Evolutionary conservation across 2,888 invertebrate species (phyloP), one percentile per base, ranked within the genome.

Genomic region (Latheticus oryzae): DNA sequence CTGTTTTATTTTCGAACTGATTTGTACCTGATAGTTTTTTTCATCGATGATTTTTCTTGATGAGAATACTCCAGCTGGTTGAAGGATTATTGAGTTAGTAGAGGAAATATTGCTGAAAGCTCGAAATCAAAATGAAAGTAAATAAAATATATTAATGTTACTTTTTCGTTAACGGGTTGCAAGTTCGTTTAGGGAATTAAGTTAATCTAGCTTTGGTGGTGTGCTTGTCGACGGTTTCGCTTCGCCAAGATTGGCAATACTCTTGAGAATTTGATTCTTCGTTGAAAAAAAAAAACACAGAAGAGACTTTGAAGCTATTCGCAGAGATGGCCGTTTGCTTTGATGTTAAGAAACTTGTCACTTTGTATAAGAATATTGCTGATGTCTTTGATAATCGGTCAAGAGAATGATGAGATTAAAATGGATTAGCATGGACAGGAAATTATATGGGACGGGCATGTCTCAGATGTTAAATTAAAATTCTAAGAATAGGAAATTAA

Each of bases 151-250:
- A 52, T 52, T 52, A 50, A 42, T 16, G 33, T 32, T 52, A 52
- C 52, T 42, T 52, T 52, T 52, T 42, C 33, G 52, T 33, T 52
- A 52, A 52, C 42, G 52, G 52, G 52, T 42, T 52, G 52, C 52
- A 42, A n/a, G 56, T 38, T 40, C 48, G 56, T 48, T 56, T 42
- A 40, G 56, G 56, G 56, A 56, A 23, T 56, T 45, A 33, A 50
- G 56, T 56, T 56, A 56, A 56, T 56, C 56, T 56, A 38, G 56
- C 45, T 38, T 50, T n/a, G n/a, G n/a, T 56, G 56, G 56, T 42
- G 56, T 13, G 56, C 40, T 38, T 30, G 48, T 48, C 56, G 30
- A 13, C 56, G 37, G 56, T 56, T 56, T 56, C 50, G 56, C 56
- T 56, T 56, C 48, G 56, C 48, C n/a, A 42, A 56, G 56, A 56